Evolutionary conservation across 2,113 vertebrate genomes (phyloP), one percentile per base, ranked within the genome.

Genomic region (Oreochromis spilurus): DNA sequence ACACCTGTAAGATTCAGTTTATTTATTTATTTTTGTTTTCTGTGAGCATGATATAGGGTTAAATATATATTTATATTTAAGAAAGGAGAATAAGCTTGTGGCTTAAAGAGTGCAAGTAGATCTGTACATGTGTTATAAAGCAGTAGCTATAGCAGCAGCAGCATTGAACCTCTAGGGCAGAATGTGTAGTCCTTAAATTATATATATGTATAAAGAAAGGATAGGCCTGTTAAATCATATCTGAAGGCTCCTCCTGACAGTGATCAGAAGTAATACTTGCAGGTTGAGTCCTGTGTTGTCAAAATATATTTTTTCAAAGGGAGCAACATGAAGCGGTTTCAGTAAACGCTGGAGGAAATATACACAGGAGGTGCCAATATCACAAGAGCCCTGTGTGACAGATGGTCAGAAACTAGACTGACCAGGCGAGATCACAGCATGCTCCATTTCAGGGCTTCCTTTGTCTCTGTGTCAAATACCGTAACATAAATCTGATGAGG

Each of bases 281-380:
- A 89, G 86, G 84, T 89, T 79, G 82, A 85, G 55, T 88, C 91
- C 81, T 88, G 72, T 80, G 62, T 83, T 90, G 89, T 94, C 83
- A 90, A 91, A 93, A 79, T 77, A 57, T 58, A 93, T 93, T 55
- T 90, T 52, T 72, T 87, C 54, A 85, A 88, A 92, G 82, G 57
- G 82, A 78, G 79, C 82, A 87, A 91, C 84, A 82, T 36, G 24
- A 84, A 83, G 78, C 34, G n/a, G 88, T 91, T 87, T 72, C 50
- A 45, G 82, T 80, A 80, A 91, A 86, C 60, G 91, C 72, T 5
- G 19, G 54, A 88, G 79, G 52, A 77, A 55, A 60, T 31, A 67
- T 12, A 75, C 84, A 87, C 87, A 78, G 84, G 82, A 81, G 65
- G 60, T 55, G 87, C 43, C 78, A 80, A 62, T 75, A 89, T 81